Conservation (phyloP, 2,113 vertebrate species). For the Cyanoliseus patagonus region DNA sequence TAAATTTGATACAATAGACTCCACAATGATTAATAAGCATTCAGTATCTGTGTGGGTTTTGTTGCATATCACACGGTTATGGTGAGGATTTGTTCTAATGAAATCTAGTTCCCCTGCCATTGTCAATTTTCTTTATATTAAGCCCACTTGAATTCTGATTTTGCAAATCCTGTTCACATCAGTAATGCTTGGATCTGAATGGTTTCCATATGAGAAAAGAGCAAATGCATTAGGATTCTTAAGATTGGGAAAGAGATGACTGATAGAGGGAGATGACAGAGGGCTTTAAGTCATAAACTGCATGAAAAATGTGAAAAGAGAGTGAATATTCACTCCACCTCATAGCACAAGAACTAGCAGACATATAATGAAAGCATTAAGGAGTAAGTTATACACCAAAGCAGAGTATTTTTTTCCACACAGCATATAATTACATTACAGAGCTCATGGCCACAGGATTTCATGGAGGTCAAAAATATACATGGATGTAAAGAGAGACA, state of each 20-base stretch:
- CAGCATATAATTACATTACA: not conserved
- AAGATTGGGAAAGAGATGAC: not conserved
- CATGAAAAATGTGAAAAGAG: not conserved
- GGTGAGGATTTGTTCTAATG: not conserved
- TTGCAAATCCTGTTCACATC: not conserved
- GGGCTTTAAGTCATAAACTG: not conserved
- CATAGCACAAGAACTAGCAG: not conserved
- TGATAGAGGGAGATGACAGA: slow-evolving; percentile 1
- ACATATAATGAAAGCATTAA: slow-evolving; percentile 22
- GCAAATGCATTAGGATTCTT: not conserved
- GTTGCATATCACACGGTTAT: not conserved
- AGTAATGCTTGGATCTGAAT: slow-evolving; percentile 3
- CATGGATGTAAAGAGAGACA: not conserved
- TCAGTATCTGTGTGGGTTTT: not conserved
- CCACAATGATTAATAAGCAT: not conserved
- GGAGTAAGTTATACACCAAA: not conserved
- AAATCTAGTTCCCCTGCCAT: not conserved
- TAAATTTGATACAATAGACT: not conserved
- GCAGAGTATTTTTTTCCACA: not conserved
- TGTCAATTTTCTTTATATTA: not conserved
- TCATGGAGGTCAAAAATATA: slow-evolving; percentile 34
- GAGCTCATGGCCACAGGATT: slow-evolving; percentile 5
- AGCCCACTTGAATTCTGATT: not conserved
- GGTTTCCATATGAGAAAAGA: slow-evolving; percentile 38
- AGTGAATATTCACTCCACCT: not conserved